phyloP scores from a whole-genome alignment of 2,888 invertebrate species.

The Hypercompe scribonia region DNA sequence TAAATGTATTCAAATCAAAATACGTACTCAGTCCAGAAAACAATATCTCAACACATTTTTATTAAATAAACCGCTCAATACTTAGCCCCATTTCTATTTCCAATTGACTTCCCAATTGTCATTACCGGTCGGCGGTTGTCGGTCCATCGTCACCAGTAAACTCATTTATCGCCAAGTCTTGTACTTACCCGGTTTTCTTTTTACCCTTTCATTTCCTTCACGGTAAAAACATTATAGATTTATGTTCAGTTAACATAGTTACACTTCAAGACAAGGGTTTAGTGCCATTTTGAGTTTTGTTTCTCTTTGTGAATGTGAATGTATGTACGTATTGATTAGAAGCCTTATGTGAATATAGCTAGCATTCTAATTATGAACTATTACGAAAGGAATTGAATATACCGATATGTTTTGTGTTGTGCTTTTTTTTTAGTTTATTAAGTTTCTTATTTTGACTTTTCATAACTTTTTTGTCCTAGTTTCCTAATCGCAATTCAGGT shows the following conservation, averaged over 20 bases:
- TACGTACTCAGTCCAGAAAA: background rate
- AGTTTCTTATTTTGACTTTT: too few relatives aligned
- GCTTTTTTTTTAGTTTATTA: too few relatives aligned
- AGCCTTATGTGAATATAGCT: background rate
- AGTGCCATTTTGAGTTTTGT: background rate
- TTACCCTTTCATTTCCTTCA: slow-evolving; percentile 44
- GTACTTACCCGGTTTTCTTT: slow-evolving; percentile 40
- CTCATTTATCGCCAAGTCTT: slow-evolving; percentile 42
- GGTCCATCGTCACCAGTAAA: slow-evolving; percentile 32
- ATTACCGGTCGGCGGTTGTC: slow-evolving; percentile 38
- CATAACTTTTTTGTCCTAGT: background rate
- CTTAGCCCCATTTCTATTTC: slow-evolving; percentile 21
- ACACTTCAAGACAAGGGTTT: background rate
- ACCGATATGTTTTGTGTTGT: background rate
- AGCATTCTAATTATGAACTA: background rate
- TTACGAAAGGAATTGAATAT: background rate
- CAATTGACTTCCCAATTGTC: slow-evolving; percentile 38
- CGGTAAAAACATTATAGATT: slow-evolving; percentile 27
- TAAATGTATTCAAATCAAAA: background rate
- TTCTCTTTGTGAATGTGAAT: background rate
- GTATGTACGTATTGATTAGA: background rate
- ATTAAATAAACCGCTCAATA: slow-evolving; percentile 10
- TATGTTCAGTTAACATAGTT: background rate
- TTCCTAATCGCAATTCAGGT: background rate
- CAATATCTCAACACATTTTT: background rate